Base-by-base conservation (phyloP, 2,113 vertebrate genomes). In the Actenoides lindsayi region DNA sequence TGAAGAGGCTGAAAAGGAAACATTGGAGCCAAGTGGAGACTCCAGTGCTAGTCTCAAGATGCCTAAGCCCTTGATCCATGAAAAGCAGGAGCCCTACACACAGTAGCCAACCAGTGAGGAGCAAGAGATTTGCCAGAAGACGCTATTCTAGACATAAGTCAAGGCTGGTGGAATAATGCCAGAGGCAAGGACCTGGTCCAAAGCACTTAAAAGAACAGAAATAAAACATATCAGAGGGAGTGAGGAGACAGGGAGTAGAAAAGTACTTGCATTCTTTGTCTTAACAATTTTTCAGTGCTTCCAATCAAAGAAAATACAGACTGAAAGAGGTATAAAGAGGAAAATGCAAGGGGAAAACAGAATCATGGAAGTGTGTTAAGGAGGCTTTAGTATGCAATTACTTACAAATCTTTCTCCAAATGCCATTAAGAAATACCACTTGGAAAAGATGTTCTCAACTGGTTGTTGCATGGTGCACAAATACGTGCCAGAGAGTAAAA, bases 401-500 rank as follows among this genome's bases (percentile, higher is more conserved):
- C 64, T 93, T 71, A 71, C 17, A 89, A 93, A 51, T 89, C 70
- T 82, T 86, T 93, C 86, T 79, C 76, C 67, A 92, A 92, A 59
- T 84, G 62, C 37, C 57, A 35, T 89, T 92, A 87, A 90, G 92
- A 96, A 93, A 96, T 73, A 84, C 24, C 42, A n/a, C 57, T 93
- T 79, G 94, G 89, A 97, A 94, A 95, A 92, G 51, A 83, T 92
- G 74, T 87, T 75, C 76, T 92, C 86, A 83, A 73, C 64, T 65
- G 56, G 60, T 91, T 90, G 57, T 87, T 93, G 73, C 94, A 67
- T 44, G 65, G 59, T 81, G 51, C 62, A 90, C 48, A 92, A 91
- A 95, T 95, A n/a, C 84, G 50, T 94, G 84, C 80, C 83, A 90
- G 73, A 90, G 91, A 88, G 73, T 83, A 83, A 90, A 89, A 95